Conservation (phyloP, 2,797 vertebrate species). For the Schizopygopsis malacanthus region DNA sequence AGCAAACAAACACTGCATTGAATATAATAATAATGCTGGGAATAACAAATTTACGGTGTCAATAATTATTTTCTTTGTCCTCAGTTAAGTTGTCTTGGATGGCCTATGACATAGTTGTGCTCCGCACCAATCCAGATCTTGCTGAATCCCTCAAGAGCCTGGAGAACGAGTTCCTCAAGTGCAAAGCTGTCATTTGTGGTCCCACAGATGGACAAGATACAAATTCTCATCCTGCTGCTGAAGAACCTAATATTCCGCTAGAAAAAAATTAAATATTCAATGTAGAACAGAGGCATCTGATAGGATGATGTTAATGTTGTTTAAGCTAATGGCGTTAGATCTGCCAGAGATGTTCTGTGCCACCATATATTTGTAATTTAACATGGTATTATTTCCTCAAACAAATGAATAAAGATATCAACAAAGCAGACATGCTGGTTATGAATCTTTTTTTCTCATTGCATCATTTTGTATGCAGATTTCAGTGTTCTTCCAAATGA, state of each 20-base stretch:
- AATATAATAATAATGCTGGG: background rate
- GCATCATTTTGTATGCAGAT: background rate
- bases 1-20: background rate
- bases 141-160: slow-evolving; percentile 72
- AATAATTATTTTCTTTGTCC: slow-evolving; percentile 34
- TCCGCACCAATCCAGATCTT: slow-evolving; percentile 80
- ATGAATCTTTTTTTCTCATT: background rate
- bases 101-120: slow-evolving; percentile 83
- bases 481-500: background rate
- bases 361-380: background rate
- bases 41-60: background rate
- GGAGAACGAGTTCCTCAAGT: slow-evolving; percentile 76
- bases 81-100: slow-evolving; percentile 86
- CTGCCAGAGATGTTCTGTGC: background rate
- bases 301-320: background rate
- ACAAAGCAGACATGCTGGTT: slow-evolving; percentile 10
- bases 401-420: slow-evolving; percentile 19
- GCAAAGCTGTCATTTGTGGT: slow-evolving; percentile 68
- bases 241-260: slow-evolving; percentile 6
- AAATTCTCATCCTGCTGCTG: background rate
- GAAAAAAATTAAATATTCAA: background rate
- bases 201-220: background rate
- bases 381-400: background rate
- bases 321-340: background rate
- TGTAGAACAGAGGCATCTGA: background rate